Conservation (phyloP, 1,140 invertebrate species). For the Drosophila carrolli region DNA sequence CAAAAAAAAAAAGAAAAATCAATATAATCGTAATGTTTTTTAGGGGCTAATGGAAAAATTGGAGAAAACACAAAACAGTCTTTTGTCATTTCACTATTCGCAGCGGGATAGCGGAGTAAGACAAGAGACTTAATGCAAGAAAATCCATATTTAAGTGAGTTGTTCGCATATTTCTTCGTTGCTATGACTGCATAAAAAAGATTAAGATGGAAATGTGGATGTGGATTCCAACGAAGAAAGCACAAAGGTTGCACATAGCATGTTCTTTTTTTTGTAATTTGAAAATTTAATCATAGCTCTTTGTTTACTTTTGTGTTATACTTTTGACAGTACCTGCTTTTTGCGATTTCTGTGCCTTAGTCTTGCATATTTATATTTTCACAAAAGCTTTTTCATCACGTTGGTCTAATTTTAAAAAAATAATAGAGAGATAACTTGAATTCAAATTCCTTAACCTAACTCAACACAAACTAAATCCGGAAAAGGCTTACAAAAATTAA, state of each 20-base stretch:
- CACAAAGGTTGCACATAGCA: background rate
- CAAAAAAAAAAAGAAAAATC: constrained; percentile 7
- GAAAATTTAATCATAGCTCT: background rate
- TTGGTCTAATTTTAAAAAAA: too few relatives aligned
- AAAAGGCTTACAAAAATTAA: too few relatives aligned
- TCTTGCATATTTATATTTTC: constrained; percentile 1
- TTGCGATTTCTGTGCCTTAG: background rate
- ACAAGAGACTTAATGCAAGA: constrained; percentile 37
- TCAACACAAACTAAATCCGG: too few relatives aligned
- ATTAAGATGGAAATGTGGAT: constrained; percentile 16
- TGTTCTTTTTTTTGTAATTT: too few relatives aligned
- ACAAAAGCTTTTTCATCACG: background rate
- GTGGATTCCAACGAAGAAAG: background rate
- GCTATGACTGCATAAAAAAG: constrained; percentile 27
- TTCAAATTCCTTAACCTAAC: too few relatives aligned
- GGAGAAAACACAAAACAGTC: constrained; percentile 2
- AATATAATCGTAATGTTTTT: background rate
- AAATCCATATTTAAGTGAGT: constrained; percentile 42
- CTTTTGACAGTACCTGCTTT: too few relatives aligned
- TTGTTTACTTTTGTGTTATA: too few relatives aligned
- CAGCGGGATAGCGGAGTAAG: constrained; percentile 12
- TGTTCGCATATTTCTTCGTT: constrained; percentile 5
- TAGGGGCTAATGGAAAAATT: constrained; percentile 20
- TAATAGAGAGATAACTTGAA: too few relatives aligned
- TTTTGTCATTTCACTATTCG: background rate